Conservation (phyloP, 2,797 vertebrate species). For the Acridotheres tristis region DNA sequence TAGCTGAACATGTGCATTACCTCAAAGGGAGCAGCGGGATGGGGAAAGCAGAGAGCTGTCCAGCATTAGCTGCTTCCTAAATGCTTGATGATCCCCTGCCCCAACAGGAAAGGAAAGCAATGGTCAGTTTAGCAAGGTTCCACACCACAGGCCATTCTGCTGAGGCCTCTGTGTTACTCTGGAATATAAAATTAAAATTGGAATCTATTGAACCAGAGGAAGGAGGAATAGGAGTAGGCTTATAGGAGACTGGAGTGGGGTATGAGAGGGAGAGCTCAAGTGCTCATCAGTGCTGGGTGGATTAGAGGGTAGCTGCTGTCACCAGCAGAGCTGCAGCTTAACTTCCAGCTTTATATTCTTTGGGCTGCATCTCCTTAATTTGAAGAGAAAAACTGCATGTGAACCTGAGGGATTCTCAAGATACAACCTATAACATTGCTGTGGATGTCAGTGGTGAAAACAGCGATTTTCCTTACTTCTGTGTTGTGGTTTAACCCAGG, state of each 20-base stretch:
- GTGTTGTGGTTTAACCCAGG: neutral
- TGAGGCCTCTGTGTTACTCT: neutral
- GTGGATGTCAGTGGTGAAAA: neutral
- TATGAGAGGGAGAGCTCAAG: neutral
- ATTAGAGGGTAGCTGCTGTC: neutral
- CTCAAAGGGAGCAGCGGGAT: accelerated
- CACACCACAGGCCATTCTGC: neutral
- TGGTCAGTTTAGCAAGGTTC: neutral
- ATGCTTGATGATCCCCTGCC: neutral
- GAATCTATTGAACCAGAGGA: neutral
- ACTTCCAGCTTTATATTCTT: neutral
- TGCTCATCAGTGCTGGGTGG: neutral
- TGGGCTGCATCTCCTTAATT: neutral
- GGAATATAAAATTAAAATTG: neutral
- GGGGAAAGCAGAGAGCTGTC: neutral
- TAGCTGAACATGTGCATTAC: accelerated
- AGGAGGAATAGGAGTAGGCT: neutral
- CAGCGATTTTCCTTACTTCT: neutral
- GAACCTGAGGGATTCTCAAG: neutral
- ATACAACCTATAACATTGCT: neutral
- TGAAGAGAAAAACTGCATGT: neutral
- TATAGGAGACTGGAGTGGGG: neutral
- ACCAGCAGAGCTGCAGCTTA: neutral
- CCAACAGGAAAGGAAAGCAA: neutral
- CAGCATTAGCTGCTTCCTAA: neutral